These are phyloP conservation scores for Ardeotis arabs DNA, from an alignment of 2,113 vertebrate genomes.

Conservation along the genomic window DNA sequence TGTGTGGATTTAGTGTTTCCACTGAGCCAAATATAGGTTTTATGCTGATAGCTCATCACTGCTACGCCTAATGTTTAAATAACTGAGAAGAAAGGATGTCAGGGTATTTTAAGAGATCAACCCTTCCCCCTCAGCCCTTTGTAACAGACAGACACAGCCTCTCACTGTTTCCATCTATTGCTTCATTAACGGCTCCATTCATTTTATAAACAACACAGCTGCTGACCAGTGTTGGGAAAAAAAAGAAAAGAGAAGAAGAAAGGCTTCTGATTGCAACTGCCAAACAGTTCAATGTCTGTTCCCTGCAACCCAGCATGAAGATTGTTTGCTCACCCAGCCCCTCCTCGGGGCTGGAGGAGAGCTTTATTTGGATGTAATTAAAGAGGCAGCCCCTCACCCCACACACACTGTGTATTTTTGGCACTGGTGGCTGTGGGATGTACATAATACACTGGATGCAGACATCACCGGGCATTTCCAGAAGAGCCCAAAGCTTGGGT, in stretches of 20 bases:
- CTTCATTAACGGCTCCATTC: slow-evolving; percentile 62
- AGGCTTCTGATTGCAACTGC: slow-evolving; percentile 5
- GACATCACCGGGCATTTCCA: background rate
- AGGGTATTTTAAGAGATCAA: slow-evolving; percentile 25
- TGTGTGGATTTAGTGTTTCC: background rate
- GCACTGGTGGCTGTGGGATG: background rate
- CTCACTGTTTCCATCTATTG: slow-evolving; percentile 35
- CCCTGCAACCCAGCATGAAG: background rate
- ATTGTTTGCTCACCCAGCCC: background rate
- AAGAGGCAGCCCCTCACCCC: background rate
- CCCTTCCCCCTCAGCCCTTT: slow-evolving; percentile 31
- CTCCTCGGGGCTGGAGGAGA: background rate
- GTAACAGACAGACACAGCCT: slow-evolving; percentile 18
- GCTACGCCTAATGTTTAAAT: slow-evolving; percentile 1
- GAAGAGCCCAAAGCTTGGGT: background rate
- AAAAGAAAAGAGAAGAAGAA: background rate
- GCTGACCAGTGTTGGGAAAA: background rate
- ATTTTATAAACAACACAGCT: slow-evolving; percentile 61
- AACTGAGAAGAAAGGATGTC: slow-evolving; percentile 19
- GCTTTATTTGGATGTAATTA: background rate
- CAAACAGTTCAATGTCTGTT: slow-evolving; percentile 31
- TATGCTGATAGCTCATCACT: background rate
- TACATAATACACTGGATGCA: background rate
- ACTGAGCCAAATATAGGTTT: background rate
- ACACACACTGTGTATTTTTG: background rate